Conservation (phyloP, 2,797 vertebrate species). For the Dallia pectoralis region DNA sequence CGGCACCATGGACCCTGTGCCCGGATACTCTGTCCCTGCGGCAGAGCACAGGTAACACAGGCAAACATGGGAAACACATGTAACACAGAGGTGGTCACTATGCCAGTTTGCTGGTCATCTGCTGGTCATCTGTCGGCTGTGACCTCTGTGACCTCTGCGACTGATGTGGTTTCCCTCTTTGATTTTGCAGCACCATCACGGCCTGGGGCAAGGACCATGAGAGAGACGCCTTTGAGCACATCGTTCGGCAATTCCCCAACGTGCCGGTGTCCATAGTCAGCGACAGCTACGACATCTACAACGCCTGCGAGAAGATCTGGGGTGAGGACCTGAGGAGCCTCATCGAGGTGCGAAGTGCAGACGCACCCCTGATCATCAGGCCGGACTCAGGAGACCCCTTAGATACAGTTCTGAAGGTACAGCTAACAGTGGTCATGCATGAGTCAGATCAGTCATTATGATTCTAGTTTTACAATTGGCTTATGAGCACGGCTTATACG, state of each 20-base stretch:
- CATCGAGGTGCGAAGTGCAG: slow-evolving; percentile 86
- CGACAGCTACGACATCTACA: slow-evolving; percentile 99
- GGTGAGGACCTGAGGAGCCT: slow-evolving; percentile 92
- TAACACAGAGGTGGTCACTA: no score
- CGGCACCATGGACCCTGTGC: slow-evolving; percentile 95
- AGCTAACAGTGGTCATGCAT: no score
- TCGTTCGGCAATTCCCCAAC: slow-evolving; percentile 92
- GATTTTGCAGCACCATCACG: slow-evolving; percentile 89
- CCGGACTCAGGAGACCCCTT: slow-evolving; percentile 97
- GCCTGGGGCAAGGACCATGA: slow-evolving; percentile 99
- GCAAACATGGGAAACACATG: background rate
- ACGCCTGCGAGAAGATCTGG: slow-evolving; percentile 98
- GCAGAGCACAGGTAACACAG: slow-evolving; percentile 92
- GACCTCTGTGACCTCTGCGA: no score
- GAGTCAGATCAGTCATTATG: no score
- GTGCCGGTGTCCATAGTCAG: slow-evolving; percentile 99
- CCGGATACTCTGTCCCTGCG: slow-evolving; percentile 94
- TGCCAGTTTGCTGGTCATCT: no score
- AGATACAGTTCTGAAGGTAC: slow-evolving; percentile 94
- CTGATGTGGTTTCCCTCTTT: no score
- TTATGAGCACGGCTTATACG: background rate
- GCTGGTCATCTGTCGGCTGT: background rate
- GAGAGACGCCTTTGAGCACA: slow-evolving; percentile 97
- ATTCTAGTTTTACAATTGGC: no score
- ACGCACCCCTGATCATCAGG: slow-evolving; percentile 91